Percentiles rank a stretch among this genome's conserved stretches.
phyloP scores from a whole-genome alignment of 53 echinoderm and acorn worm genomes.

The Mesocentrotus franciscanus region DNA sequence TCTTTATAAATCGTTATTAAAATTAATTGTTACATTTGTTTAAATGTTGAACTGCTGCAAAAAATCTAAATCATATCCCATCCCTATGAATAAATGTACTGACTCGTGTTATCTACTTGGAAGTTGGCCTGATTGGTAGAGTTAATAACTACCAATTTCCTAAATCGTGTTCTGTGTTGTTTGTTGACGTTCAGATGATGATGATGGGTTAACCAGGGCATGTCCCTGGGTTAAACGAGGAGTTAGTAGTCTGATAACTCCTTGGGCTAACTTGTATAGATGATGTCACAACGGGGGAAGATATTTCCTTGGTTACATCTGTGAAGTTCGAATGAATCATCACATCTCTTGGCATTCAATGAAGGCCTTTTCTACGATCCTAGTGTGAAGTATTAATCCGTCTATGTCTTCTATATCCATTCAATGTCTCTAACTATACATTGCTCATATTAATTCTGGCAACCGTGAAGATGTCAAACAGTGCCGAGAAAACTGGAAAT shows the following conservation, averaged over 20 bases:
- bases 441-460: not conserved
- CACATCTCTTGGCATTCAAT: not conserved
- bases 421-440: not conserved
- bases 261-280: not conserved
- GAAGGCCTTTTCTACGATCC: not conserved
- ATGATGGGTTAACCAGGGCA: not conserved
- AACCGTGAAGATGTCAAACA: not conserved
- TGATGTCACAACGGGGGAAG: not conserved
- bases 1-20: too few relatives aligned
- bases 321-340: not conserved
- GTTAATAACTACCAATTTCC: not conserved
- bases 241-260: too few relatives aligned
- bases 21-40: too few relatives aligned
- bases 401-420: not conserved
- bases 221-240: too few relatives aligned
- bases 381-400: not conserved
- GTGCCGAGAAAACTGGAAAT: too few relatives aligned
- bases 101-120: not conserved
- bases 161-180: not conserved
- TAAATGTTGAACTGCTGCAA: too few relatives aligned
- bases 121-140: not conserved
- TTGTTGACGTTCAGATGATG: not conserved
- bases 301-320: not conserved
- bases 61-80: too few relatives aligned
- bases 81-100: too few relatives aligned